Percentiles rank a stretch among this genome's conserved stretches.
These are phyloP conservation scores for Otolemur garnettii DNA, from an alignment of 2,113 vertebrate species.

Conservation along the genomic window DNA sequence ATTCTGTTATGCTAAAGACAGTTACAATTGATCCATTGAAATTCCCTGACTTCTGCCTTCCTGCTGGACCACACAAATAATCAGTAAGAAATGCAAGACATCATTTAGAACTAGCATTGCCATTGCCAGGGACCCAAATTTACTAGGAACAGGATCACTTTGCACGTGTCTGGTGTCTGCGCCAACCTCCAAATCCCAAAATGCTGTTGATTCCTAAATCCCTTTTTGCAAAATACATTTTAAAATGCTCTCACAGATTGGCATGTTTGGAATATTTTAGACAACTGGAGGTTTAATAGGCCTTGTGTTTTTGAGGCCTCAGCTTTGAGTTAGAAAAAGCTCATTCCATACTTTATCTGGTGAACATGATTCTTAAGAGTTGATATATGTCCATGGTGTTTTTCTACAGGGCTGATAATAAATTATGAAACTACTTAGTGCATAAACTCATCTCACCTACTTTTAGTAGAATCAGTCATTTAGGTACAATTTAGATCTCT, in stretches of 20 bases:
- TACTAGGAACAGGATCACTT: constrained; percentile 52
- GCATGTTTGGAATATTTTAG: neutral
- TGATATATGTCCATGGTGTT: neutral
- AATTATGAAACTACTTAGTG: neutral
- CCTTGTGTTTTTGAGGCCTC: neutral
- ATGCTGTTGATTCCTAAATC: constrained; percentile 70
- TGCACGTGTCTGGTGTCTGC: neutral
- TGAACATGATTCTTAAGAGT: neutral
- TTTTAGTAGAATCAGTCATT: neutral
- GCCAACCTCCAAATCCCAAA: constrained; percentile 58
- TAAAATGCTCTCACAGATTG: neutral
- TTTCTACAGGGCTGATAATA: neutral
- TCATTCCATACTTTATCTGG: neutral
- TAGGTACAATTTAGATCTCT: neutral
- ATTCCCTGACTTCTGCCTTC: neutral
- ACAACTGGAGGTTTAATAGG: neutral
- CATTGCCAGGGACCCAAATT: neutral
- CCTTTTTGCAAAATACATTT: constrained; percentile 59
- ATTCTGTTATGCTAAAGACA: neutral
- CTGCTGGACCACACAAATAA: neutral
- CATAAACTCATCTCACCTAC: neutral
- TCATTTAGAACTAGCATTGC: neutral
- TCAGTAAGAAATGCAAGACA: neutral
- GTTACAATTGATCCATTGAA: neutral
- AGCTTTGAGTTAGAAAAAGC: neutral